Conservation (phyloP, 2,113 vertebrate species). For the Phaethon lepturus region DNA sequence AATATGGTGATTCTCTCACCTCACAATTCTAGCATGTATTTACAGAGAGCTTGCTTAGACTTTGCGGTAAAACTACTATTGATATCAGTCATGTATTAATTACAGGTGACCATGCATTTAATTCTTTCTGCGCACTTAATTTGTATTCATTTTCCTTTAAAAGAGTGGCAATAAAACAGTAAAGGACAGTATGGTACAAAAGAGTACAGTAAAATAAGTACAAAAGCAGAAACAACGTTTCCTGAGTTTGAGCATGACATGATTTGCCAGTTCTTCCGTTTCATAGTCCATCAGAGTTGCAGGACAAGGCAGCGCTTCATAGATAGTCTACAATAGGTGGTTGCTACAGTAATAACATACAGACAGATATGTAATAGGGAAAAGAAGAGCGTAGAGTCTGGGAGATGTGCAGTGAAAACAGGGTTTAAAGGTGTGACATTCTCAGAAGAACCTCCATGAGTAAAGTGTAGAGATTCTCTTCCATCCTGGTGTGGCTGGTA, state of each 20-base stretch:
- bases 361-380: fast-evolving
- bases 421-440: neutral
- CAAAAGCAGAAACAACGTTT: neutral
- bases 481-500: neutral
- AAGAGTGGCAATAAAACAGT: neutral
- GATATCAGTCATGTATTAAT: neutral
- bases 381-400: neutral
- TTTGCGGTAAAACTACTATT: neutral
- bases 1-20: neutral
- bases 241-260: neutral
- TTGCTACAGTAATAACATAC: neutral
- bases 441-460: neutral
- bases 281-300: neutral
- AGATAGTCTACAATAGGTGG: neutral
- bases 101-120: neutral
- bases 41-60: neutral
- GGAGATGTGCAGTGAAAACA: neutral
- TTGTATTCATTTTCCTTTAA: neutral
- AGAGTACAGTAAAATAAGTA: neutral
- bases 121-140: neutral
- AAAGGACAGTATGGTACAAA: neutral
- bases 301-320: neutral
- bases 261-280: neutral
- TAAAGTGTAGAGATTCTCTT: neutral
- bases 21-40: neutral